Evolutionary conservation across 1,140 invertebrate species (phyloP), one percentile per base, ranked within the genome.

Genomic region (Diorhabda elongata): DNA sequence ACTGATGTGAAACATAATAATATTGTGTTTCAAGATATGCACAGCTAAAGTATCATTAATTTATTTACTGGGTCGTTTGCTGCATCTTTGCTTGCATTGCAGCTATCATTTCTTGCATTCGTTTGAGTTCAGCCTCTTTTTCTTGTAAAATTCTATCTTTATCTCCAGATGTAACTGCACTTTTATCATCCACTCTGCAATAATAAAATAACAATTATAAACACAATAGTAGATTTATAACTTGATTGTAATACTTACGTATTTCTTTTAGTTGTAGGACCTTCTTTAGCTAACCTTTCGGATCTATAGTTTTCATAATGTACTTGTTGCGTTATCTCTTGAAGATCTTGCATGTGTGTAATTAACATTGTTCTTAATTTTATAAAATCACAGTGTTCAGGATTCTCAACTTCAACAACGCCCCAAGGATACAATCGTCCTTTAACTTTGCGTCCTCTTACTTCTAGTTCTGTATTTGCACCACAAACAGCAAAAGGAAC

Each of bases 401-500:
- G 91, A 85, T 99, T 99, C 82, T 99, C 98, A n/a, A 99, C 96
- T 87, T 99, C 97, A 1, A 99, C 96, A 42, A 97, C 92, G 57
- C 98, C 98, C 97, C 97, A 99, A 0, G 97, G 96, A 85, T 99
- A 99, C 41, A 97, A 86, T 47, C 97, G 88, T 8, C 96, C 97
- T 64, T 96, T 85, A 62, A 97, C 93, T 82, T 93, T 94, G 60
- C 90, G 87, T 42, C 94, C 94, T 78, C 92, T 90, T 7, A 95
- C 93, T 84, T 98, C 96, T 67, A 98, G 86, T 42, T 96, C 82
- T 7, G 91, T 92, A 65, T 97, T 98, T 61, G 97, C 96, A 69
- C 97, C 97, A 82, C 98, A 97, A n/a, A 99, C 96, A 64, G 98
- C 97, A 85, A 99, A 99, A 71, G 98, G 98, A 47, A 99, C 93